Base-by-base conservation (phyloP, 2,888 invertebrate genomes). In the Leptinotarsa tumamoca region DNA sequence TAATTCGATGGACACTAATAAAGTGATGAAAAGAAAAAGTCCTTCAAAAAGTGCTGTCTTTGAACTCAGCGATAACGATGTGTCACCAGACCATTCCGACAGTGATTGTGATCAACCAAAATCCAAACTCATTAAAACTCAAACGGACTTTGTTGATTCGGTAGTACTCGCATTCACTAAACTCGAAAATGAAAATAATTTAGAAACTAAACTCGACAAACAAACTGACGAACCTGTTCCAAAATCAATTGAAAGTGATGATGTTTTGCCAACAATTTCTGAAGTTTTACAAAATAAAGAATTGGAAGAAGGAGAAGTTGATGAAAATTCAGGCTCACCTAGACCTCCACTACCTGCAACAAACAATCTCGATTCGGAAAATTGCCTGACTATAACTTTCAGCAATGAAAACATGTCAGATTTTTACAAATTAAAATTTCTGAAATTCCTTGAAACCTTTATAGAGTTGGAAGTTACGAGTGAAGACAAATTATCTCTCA, bases 371-470 rank as follows among this genome's bases (percentile, higher is more conserved):
- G 14, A 23, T 14, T 4, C 67, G 14, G 71, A 76, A 18, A 68
- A 82, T 4, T 80, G 89, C 76, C 86, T 91, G 49, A 88, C 88
- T 66, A 88, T 91, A 14, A 87, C 86, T 27, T 91, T 91, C 83
- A 88, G 85, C 78, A 89, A 90, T 78, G 88, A 86, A 78, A 87
- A 86, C 76, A 81, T 89, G 77, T 90, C 90, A 1, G 88, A 87
- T 72, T 84, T 81, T 56, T 91, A 90, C 82, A 90, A 90, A 83
- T 83, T 87, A 50, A 87, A 89, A 81, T 85, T 92, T 67, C 89
- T 90, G 78, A 86, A 87, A 67, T 91, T 90, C 84, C 86, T 91
- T 84, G 83, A 90, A 68, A 66, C 78, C 85, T 88, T 80, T 84
- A 89, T 77, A 85, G 91, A 82, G 89, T 88, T 84, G 78, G 88